Evolutionary conservation across 2,888 invertebrate genomes (phyloP), one percentile per base, ranked within the genome.

Genomic region (Mimachlamys varia): DNA sequence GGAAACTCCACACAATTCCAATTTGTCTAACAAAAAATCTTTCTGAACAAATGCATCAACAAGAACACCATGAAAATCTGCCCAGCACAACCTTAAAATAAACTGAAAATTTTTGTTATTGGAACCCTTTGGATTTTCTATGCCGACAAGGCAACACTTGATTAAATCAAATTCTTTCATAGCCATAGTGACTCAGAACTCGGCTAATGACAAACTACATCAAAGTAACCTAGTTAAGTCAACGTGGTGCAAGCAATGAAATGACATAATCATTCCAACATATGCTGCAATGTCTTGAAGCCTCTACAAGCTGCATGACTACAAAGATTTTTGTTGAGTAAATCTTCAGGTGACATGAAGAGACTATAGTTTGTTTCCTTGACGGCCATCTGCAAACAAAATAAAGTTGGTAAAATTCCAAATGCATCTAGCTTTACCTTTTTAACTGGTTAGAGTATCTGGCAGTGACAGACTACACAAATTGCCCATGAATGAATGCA

Each of bases 101-200:
- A 76, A 76, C 33, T 76, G 33, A 76, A 33, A 13, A 27, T n/a
- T n/a, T n/a, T n/a, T 15, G 33, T 76, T 76, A 76, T 15, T 76
- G 76, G 76, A 33, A 76, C 33, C 27, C 76, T 33, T 76, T 27
- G 27, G 27, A 27, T 27, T 76, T 22, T 27, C 33, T 33, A 27
- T 76, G 33, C 76, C 33, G 76, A 27, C 10, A 76, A 12, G 17
- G 76, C 33, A 76, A 33, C 33, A 33, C 17, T 33, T 76, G 22
- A 76, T 76, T 33, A 33, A 76, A 76, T 76, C 7, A 12, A 76
- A 76, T 76, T 76, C 76, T 33, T 76, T 33, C 33, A 76, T 76
- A 76, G 22, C 76, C 12, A n/a, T 62, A 62, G 62, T 76, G 76
- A 76, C 76, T 76, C 76, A 76, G 33, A 76, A 33, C 76, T 27